Percentiles rank a stretch among this genome's conserved stretches.
These are phyloP conservation scores for Lasiommata megera DNA, from an alignment of 2,888 invertebrate genomes.

Conservation along the genomic window DNA sequence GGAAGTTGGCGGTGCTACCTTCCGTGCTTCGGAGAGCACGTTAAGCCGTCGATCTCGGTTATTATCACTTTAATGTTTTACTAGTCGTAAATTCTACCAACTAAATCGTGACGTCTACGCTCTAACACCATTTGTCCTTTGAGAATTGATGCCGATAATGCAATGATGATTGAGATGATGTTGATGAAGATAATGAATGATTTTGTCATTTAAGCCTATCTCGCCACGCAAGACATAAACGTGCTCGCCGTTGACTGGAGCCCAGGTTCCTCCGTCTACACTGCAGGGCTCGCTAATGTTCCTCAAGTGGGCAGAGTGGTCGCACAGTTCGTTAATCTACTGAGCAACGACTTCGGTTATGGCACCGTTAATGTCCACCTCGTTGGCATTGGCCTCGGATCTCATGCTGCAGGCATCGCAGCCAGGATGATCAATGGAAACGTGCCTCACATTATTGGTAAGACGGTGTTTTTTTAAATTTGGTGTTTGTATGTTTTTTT, in stretches of 20 bases:
- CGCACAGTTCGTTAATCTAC: conserved; percentile 62
- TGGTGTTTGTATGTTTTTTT: too few relatives aligned
- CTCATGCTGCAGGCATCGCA: conserved; percentile 70
- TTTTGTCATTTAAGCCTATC: conserved; percentile 48
- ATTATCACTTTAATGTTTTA: too few relatives aligned
- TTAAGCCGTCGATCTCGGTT: too few relatives aligned
- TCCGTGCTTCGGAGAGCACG: too few relatives aligned
- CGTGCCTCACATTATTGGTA: conserved; percentile 62
- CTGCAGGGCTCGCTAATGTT: conserved; percentile 57
- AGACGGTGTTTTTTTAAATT: too few relatives aligned
- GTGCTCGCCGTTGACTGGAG: conserved; percentile 72
- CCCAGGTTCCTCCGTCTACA: conserved; percentile 47
- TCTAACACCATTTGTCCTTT: too few relatives aligned
- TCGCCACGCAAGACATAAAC: conserved; percentile 57
- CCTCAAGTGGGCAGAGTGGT: conserved; percentile 55
- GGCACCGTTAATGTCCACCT: conserved; percentile 49
- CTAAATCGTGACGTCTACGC: too few relatives aligned
- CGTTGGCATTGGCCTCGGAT: conserved; percentile 69
- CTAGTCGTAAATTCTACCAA: too few relatives aligned
- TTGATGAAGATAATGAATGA: neutral
- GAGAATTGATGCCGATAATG: too few relatives aligned
- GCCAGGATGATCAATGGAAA: conserved; percentile 47
- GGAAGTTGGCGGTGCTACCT: too few relatives aligned
- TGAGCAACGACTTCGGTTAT: conserved; percentile 52
- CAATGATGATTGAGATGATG: too few relatives aligned